These are phyloP conservation scores for Crotalus tigris DNA, from an alignment of 2,113 vertebrate genomes.

Conservation along the genomic window DNA sequence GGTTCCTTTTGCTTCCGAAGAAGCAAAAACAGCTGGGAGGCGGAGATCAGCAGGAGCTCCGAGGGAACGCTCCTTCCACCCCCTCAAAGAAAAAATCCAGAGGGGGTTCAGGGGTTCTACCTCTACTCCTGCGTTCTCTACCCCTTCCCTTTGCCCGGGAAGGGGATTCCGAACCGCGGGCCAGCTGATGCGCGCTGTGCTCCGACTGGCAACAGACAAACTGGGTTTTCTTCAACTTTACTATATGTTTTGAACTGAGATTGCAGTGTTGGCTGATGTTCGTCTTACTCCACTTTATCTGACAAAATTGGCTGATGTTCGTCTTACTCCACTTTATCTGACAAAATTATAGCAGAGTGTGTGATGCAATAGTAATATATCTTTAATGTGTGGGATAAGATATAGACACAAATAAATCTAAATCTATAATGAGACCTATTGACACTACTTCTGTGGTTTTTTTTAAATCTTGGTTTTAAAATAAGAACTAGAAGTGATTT, in stretches of 20 bases:
- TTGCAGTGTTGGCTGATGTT: neutral
- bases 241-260: neutral
- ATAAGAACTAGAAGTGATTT: neutral
- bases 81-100: too few relatives aligned
- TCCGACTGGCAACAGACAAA: neutral
- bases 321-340: neutral
- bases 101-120: too few relatives aligned
- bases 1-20: too few relatives aligned
- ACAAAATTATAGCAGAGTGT: neutral
- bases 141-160: too few relatives aligned
- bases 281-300: neutral
- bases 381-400: neutral
- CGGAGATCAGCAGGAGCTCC: too few relatives aligned
- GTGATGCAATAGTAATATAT: neutral
- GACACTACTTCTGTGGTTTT: neutral
- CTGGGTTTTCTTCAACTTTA: neutral
- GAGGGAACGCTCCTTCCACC: too few relatives aligned
- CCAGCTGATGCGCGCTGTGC: too few relatives aligned
- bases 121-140: too few relatives aligned
- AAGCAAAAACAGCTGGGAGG: too few relatives aligned
- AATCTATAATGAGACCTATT: neutral
- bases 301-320: neutral
- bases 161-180: too few relatives aligned
- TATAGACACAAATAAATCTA: neutral
- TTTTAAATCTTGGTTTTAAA: neutral